A percentile compares a stretch with the other conserved stretches of the same genome.
Evolutionary conservation across 2,888 invertebrate species (phyloP).

Genomic region (Tachina lurida): DNA sequence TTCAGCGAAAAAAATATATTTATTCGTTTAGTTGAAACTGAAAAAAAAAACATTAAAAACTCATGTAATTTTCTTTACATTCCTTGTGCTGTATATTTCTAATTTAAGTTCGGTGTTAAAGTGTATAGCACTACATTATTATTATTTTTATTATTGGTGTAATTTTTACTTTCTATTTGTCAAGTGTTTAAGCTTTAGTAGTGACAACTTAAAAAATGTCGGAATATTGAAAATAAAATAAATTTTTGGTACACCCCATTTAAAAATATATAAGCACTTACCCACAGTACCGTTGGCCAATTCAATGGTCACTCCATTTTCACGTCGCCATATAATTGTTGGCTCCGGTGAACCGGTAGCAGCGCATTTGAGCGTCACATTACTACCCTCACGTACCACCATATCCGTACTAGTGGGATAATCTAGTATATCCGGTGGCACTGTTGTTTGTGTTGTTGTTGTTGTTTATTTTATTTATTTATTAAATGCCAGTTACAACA

Average conservation of each 20-base stretch:
- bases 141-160: neutral
- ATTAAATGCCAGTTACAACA: slow-evolving; percentile 32
- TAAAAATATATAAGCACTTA: slow-evolving; percentile 79
- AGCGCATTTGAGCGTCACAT: slow-evolving; percentile 93
- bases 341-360: slow-evolving; percentile 94
- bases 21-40: no score
- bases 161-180: neutral
- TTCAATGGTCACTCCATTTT: slow-evolving; percentile 90
- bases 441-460: slow-evolving; percentile 83
- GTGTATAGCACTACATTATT: no score
- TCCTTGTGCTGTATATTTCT: no score
- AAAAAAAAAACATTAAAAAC: no score
- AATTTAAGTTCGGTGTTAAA: no score
- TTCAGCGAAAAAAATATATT: no score
- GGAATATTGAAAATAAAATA: neutral
- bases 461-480: slow-evolving; percentile 10
- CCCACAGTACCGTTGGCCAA: slow-evolving; percentile 88
- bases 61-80: no score
- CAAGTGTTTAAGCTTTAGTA: no score
- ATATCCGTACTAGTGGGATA: slow-evolving; percentile 93
- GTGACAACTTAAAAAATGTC: no score
- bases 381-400: slow-evolving; percentile 93
- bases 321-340: slow-evolving; percentile 93
- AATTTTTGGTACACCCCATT: neutral
- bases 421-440: slow-evolving; percentile 93